A percentile compares a stretch with the other conserved stretches of the same genome.
phyloP scores from a whole-genome alignment of 2,797 vertebrate genomes.

The Heliangelus exortis region DNA sequence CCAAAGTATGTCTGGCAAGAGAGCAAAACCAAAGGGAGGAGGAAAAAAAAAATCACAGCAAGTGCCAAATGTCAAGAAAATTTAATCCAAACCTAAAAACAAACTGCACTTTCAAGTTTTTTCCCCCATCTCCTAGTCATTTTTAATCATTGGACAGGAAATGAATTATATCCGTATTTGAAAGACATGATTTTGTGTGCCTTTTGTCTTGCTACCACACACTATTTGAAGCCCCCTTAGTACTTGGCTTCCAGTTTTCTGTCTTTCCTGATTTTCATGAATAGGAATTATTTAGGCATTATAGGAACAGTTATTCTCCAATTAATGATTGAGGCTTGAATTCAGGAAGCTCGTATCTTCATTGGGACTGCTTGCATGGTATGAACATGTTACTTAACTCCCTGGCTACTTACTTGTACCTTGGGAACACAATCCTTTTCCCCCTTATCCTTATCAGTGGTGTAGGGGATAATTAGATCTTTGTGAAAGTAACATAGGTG shows the following conservation, averaged over 20 bases:
- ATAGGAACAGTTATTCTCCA: background rate
- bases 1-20: slow-evolving; percentile 75
- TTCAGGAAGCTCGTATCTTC: background rate
- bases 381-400: background rate
- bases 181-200: background rate
- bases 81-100: slow-evolving; percentile 57
- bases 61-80: slow-evolving; percentile 73
- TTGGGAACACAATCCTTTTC: background rate
- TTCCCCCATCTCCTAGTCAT: background rate
- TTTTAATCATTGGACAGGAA: slow-evolving; percentile 61
- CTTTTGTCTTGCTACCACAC: slow-evolving; percentile 30
- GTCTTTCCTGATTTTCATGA: background rate
- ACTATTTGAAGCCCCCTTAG: slow-evolving; percentile 3
- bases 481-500: background rate
- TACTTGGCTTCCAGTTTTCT: background rate
- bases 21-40: slow-evolving; percentile 70
- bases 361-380: background rate
- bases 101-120: slow-evolving; percentile 35
- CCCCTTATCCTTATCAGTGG: background rate
- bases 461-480: background rate
- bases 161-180: slow-evolving; percentile 32
- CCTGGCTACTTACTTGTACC: background rate
- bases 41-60: slow-evolving; percentile 41
- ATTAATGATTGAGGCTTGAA: background rate
- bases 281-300: background rate